These are phyloP conservation scores for Andrena dorsata DNA, from an alignment of 2,888 invertebrate species.

Conservation along the genomic window DNA sequence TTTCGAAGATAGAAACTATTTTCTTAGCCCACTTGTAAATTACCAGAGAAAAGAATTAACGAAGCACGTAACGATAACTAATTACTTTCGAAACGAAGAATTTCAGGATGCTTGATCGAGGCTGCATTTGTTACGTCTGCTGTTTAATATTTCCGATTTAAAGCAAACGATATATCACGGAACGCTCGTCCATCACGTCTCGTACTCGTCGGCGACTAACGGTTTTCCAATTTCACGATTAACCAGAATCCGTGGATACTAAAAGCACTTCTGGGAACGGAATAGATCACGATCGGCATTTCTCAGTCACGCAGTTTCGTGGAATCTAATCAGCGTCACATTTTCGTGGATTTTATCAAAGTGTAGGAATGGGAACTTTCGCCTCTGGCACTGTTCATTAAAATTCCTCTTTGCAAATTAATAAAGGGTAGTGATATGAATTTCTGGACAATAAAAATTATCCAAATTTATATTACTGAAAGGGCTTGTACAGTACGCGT, in stretches of 20 bases:
- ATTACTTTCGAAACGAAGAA: neutral
- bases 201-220: constrained; percentile 22
- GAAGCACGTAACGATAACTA: neutral
- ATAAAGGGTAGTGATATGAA: neutral
- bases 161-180: constrained; percentile 27
- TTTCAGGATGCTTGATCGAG: neutral
- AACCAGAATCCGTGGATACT: neutral
- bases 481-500: too few species aligned
- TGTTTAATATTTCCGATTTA: constrained; percentile 20
- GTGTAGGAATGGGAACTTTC: neutral
- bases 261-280: neutral
- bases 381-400: neutral
- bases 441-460: too few species aligned
- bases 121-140: neutral
- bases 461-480: too few species aligned
- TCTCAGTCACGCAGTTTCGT: too few species aligned
- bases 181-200: constrained; percentile 33
- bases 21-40: too few species aligned
- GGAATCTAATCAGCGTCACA: too few species aligned
- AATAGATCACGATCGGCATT: neutral
- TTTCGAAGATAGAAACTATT: too few species aligned
- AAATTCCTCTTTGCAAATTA: neutral
- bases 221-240: constrained; percentile 32
- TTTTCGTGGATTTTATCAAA: neutral
- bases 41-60: too few species aligned